phyloP scores from a whole-genome alignment of 2,797 vertebrate species.

The Ispidina lecontei region DNA sequence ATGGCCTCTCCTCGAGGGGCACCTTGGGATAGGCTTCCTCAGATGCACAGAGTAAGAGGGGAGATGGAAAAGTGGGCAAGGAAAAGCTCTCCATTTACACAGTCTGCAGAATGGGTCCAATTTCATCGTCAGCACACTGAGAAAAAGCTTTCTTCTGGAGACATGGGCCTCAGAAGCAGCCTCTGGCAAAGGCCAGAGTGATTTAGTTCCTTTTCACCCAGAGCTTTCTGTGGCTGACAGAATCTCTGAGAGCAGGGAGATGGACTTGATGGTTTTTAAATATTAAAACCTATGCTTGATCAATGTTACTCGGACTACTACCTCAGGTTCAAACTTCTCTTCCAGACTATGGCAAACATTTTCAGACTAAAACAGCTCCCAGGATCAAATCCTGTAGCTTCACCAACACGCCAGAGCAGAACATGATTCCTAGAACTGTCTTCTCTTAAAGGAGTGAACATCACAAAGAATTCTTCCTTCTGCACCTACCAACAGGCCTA shows the following conservation, averaged over 20 bases:
- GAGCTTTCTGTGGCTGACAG: neutral
- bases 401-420: rapidly evolving
- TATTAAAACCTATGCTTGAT: neutral
- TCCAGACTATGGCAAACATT: neutral
- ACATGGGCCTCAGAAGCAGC: neutral
- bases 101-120: neutral
- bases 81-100: neutral
- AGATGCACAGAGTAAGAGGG: rapidly evolving
- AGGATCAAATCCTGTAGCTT: neutral
- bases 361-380: neutral
- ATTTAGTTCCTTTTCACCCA: neutral
- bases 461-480: neutral
- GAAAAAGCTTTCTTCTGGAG: neutral
- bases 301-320: neutral
- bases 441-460: neutral
- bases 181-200: neutral
- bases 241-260: neutral
- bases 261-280: neutral
- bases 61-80: rapidly evolving
- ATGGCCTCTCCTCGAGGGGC: neutral
- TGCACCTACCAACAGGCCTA: neutral
- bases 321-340: neutral
- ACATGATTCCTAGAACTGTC: neutral
- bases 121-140: neutral
- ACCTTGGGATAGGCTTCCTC: rapidly evolving